A percentile compares a stretch with the other conserved stretches of the same genome.
These are phyloP conservation scores for Plemyria rubiginata DNA, from an alignment of 2,888 invertebrate species.

Conservation along the genomic window DNA sequence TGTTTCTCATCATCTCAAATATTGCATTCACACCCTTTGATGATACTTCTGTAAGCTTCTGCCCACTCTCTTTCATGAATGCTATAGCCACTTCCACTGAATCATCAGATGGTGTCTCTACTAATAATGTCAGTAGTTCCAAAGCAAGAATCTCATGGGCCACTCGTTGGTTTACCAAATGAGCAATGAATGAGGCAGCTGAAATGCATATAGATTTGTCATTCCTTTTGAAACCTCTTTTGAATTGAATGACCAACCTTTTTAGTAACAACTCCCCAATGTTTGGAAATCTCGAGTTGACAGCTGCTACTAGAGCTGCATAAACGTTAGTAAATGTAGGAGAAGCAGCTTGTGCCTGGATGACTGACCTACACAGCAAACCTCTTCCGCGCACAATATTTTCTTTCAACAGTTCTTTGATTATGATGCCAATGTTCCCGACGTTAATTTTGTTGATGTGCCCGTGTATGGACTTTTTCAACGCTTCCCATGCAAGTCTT, in stretches of 20 bases:
- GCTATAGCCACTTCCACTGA: conserved; percentile 98
- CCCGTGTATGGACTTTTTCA: conserved; percentile 99
- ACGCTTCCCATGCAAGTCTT: conserved; percentile 98
- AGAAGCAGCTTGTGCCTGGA: conserved; percentile 98
- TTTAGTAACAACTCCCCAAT: conserved; percentile 97
- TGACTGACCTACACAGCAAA: conserved; percentile 95
- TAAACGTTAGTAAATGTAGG: conserved; percentile 99
- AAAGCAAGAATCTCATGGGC: conserved; percentile 98
- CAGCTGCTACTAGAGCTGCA: conserved; percentile 96
- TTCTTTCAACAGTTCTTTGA: conserved; percentile 95
- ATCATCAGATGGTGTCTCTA: conserved; percentile 98
- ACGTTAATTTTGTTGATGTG: conserved; percentile 99
- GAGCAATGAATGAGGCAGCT: conserved; percentile 96
- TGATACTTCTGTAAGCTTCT: conserved; percentile 93
- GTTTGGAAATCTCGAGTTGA: conserved; percentile 99
- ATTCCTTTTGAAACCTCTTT: conserved; percentile 96
- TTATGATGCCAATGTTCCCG: conserved; percentile 96
- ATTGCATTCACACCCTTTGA: conserved; percentile 92
- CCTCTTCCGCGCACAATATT: conserved; percentile 98
- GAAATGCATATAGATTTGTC: conserved; percentile 97
- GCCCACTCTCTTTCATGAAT: conserved; percentile 98
- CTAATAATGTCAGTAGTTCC: conserved; percentile 95
- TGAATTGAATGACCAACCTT: conserved; percentile 96
- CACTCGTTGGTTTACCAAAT: conserved; percentile 98
- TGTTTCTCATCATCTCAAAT: conserved; percentile 97